A percentile compares a stretch with the other conserved stretches of the same genome.
Evolutionary conservation across 2,113 vertebrate genomes (phyloP).

Genomic region (Motacilla alba): DNA sequence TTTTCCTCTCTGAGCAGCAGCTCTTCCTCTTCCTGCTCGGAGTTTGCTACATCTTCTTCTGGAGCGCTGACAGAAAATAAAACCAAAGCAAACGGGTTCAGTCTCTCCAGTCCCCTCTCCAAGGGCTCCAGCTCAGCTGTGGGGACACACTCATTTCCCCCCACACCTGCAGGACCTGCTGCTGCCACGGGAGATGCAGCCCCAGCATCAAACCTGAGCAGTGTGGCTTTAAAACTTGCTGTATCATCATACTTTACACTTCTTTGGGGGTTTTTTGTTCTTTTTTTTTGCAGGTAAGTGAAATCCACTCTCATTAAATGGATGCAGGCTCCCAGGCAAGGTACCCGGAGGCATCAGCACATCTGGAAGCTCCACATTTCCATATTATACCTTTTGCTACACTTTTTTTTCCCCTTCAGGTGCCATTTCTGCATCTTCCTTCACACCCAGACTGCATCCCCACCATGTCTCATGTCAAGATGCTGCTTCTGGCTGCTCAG

Average conservation of each 20-base stretch:
- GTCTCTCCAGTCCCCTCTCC: neutral
- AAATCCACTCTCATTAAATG: neutral
- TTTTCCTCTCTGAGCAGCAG: slow-evolving; percentile 66
- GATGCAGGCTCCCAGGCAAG: neutral
- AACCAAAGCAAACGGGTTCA: neutral
- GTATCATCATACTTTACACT: accelerated
- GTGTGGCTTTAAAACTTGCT: neutral
- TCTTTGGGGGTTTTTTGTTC: neutral
- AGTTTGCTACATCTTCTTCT: slow-evolving; percentile 64
- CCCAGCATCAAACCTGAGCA: neutral
- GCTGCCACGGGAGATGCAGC: neutral
- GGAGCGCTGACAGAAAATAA: slow-evolving; percentile 62
- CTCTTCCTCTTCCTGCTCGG: slow-evolving; percentile 75
- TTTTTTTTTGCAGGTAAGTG: neutral
- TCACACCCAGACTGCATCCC: neutral
- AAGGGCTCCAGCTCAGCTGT: neutral
- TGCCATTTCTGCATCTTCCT: neutral
- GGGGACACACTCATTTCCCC: neutral
- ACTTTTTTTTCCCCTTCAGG: neutral
- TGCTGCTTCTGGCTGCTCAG: neutral
- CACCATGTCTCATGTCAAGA: accelerated
- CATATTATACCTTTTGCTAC: neutral
- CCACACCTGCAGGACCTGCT: neutral
- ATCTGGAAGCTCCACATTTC: neutral
- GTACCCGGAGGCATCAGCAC: neutral